Evolutionary conservation across 2,888 invertebrate genomes (phyloP), one percentile per base, ranked within the genome.

Genomic region (Entomobrya proxima): DNA sequence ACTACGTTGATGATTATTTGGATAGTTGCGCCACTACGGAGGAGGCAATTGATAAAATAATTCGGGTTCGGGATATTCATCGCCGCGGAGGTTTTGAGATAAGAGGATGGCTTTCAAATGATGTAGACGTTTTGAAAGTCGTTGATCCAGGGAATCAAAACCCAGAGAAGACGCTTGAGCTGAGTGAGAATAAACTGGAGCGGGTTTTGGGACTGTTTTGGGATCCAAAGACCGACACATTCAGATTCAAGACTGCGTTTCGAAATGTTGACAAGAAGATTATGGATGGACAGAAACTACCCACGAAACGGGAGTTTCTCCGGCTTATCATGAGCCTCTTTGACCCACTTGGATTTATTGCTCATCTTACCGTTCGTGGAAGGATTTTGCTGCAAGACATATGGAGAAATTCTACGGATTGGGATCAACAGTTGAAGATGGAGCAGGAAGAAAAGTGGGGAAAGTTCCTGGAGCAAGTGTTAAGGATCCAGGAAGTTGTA

Each of bases 1-100:
- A 74, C 37, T 86, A 86, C 27, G 50, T 86, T 0, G 86, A 86
- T 40, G 86, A 86, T 15, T 87, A 67, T 21, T 11, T 84, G 5
- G 72, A 74, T 18, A 30, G 50, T 7, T 13, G 13, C 9, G 30
- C 35, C 7, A 79, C 44, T 0, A 58, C n/a, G 11, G 37, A 74
- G 13, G 21, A 55, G 11, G 35, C 50, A 30, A 15, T 21, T 5
- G 27, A 80, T 13, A 13, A 58, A 13, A 35, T 81, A 15, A 52
- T 55, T 15, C 15, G 24, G 7, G 40, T 77, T 7, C 37, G 21
- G 7, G 47, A 18, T 2, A 13, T 24, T n/a, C 61, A 61, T 44
- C 1, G 44, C 4, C 0, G 40, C 21, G 86, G 83, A 0, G 84
- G 79, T 13, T 84, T 86, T 11, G 30, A 84, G 0, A 75, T 86